These are phyloP conservation scores for Sebastes iracundus DNA, from an alignment of 2,797 vertebrate genomes.

Conservation along the genomic window DNA sequence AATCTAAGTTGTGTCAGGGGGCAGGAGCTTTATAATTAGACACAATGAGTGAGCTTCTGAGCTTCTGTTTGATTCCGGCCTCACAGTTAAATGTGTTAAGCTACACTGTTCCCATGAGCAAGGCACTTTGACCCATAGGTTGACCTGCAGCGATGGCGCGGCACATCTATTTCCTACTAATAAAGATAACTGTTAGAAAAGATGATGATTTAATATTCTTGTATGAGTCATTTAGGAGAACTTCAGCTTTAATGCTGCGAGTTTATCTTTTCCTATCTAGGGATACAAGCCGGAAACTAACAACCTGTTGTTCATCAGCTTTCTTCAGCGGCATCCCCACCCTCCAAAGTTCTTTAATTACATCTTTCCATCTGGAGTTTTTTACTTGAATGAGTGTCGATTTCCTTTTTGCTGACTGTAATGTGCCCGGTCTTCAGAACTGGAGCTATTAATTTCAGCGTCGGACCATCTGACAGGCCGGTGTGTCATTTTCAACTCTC, in stretches of 20 bases:
- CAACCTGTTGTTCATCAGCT: neutral
- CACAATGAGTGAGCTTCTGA: neutral
- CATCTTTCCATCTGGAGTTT: neutral
- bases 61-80: neutral
- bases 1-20: neutral
- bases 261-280: neutral
- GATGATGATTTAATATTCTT: neutral
- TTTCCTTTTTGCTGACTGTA: constrained; percentile 4
- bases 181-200: neutral
- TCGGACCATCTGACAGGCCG: constrained; percentile 10
- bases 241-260: neutral
- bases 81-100: neutral
- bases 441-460: constrained; percentile 1
- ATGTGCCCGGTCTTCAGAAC: neutral
- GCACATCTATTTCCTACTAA: neutral
- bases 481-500: constrained; percentile 17
- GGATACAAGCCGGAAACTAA: neutral
- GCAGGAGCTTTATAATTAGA: neutral
- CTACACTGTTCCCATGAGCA: neutral
- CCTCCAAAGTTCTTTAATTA: neutral
- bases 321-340: neutral
- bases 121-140: neutral
- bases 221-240: neutral
- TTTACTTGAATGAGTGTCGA: neutral
- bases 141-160: neutral